A percentile compares a stretch with the other conserved stretches of the same genome.
phyloP scores from a whole-genome alignment of 1,140 invertebrate genomes.

The Rhopalosiphum padi region DNA sequence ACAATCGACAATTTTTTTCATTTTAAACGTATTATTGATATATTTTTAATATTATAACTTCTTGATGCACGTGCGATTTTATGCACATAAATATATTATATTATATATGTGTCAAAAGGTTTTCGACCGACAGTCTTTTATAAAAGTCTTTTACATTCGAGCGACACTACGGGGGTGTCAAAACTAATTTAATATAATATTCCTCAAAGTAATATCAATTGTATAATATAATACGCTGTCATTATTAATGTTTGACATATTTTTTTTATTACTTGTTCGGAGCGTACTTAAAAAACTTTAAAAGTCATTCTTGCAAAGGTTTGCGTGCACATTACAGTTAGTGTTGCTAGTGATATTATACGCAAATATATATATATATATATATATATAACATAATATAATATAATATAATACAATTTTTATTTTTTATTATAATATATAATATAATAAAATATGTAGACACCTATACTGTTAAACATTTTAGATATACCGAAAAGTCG shows the following conservation, averaged over 20 bases:
- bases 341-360: background rate
- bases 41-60: background rate
- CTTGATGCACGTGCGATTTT: background rate
- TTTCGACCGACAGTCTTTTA: background rate
- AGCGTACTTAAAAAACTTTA: background rate
- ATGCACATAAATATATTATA: background rate
- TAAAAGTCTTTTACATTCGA: background rate
- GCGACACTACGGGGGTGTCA: background rate
- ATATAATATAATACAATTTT: too few relatives aligned
- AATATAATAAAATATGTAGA: background rate
- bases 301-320: background rate
- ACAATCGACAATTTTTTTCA: background rate
- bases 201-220: background rate
- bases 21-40: background rate
- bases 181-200: conserved; percentile 7
- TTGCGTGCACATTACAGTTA: background rate
- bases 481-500: background rate
- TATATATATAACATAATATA: too few relatives aligned
- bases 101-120: background rate
- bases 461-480: background rate
- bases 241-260: background rate
- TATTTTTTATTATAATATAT: too few relatives aligned
- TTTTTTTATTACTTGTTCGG: background rate
- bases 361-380: background rate
- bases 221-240: background rate